Evolutionary conservation across 2,113 vertebrate genomes (phyloP), one percentile per base, ranked within the genome.

Genomic region (Phasianus colchicus): DNA sequence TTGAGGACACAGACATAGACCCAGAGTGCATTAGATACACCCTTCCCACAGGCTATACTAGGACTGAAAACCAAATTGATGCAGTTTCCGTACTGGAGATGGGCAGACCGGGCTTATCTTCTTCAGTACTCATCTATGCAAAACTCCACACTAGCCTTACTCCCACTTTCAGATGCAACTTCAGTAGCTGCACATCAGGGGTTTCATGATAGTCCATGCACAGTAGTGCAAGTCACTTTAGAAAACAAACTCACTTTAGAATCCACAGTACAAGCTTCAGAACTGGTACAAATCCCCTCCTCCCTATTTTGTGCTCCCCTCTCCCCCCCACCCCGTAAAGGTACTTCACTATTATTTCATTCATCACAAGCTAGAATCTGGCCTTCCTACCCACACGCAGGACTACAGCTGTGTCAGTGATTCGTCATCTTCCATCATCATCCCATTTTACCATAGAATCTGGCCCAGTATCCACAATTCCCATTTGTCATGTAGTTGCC

Each of bases 131-230:
- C 9, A 10, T 21, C 38, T 60, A 12, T 36, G 18, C 25, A 75
- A 42, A 74, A 16, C 21, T 54, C 32, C 42, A n/a, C 3, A 1
- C 15, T 27, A 90, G 12, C 13, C 29, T 36, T 57, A 72, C 11
- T 72, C 27, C 8, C 3, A 10, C 32, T 73, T 78, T 69, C 54
- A 34, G 25, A 60, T 40, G 8, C 19, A 7, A 29, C 20, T 65
- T 85, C 27, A 20, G 17, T 16, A 22, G 20, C 42, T 36, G 29
- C 27, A 55, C 0, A 0, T n/a, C n/a, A 48, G 30, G 27, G 43
- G 11, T 36, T 88, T 50, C 22, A 42, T 20, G 18, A 4, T 77
- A 66, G 13, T 6, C 14, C 22, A 18, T 13, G 4, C 27, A 29
- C 16, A 57, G 47, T 27, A 12, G 8, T 4, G 1, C 4, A 34